phyloP scores from a whole-genome alignment of 2,797 vertebrate species.

The Centropyge bicolor region DNA sequence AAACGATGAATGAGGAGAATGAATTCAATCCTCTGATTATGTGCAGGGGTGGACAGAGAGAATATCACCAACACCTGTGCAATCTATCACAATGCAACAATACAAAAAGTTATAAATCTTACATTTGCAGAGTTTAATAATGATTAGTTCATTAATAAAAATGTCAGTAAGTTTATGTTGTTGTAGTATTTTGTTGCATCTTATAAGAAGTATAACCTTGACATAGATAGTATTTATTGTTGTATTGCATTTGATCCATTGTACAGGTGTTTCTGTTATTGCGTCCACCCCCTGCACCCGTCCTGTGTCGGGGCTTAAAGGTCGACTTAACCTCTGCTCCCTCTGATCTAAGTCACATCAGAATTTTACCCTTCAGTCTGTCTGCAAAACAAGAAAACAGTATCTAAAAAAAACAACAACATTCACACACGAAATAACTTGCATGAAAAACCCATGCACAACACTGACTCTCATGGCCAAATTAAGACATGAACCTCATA shows the following conservation, averaged over 20 bases:
- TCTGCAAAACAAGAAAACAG: constrained; percentile 63
- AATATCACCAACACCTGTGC: constrained; percentile 37
- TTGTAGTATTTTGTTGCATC: not conserved
- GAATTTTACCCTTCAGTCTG: constrained; percentile 61
- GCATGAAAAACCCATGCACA: constrained; percentile 52
- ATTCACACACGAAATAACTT: constrained; percentile 35
- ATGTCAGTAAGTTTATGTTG: not conserved
- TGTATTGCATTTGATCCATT: constrained; percentile 31
- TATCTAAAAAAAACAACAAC: constrained; percentile 28
- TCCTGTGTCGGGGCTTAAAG: not conserved
- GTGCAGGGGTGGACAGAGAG: constrained; percentile 14
- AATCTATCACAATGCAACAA: constrained; percentile 33
- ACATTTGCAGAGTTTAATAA: constrained; percentile 44
- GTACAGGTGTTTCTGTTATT: constrained; percentile 23
- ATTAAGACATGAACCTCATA: constrained; percentile 29
- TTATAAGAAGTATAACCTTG: constrained; percentile 10
- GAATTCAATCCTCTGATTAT: not conserved
- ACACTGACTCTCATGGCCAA: constrained; percentile 30
- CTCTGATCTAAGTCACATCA: constrained; percentile 15
- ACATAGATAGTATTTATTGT: constrained; percentile 39
- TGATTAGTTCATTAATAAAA: not conserved
- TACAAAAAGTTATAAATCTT: constrained; percentile 39
- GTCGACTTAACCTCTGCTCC: not conserved
- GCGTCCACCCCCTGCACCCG: constrained; percentile 17
- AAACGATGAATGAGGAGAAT: not conserved